phyloP scores from a whole-genome alignment of 2,113 vertebrate genomes.

The Tringa solitaria region DNA sequence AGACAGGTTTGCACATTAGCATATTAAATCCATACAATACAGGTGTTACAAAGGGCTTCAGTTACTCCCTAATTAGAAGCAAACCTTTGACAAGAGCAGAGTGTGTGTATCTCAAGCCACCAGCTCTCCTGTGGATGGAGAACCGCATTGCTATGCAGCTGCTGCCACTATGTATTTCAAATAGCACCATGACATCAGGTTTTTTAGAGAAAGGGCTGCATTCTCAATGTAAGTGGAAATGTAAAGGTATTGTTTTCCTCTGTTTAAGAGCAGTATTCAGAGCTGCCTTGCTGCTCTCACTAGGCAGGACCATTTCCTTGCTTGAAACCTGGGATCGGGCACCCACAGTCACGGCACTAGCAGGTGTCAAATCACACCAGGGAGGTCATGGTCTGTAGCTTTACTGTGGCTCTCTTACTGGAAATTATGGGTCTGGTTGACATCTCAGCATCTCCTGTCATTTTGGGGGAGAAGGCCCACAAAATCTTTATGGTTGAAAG shows the following conservation, averaged over 20 bases:
- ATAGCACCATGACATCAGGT: neutral
- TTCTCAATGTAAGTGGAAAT: neutral
- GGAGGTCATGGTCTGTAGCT: neutral
- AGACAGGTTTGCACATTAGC: constrained; percentile 1
- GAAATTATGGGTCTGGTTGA: neutral
- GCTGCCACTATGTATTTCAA: neutral
- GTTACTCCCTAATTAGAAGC: neutral
- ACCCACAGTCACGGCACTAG: accelerated
- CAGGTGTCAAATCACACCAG: neutral
- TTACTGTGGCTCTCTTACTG: neutral
- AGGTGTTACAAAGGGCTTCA: neutral
- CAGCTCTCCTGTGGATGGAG: neutral
- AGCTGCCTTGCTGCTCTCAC: neutral
- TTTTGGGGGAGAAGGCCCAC: neutral
- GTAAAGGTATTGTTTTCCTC: neutral
- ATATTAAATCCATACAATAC: neutral
- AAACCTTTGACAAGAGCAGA: neutral
- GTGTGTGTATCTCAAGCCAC: neutral
- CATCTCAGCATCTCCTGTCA: neutral
- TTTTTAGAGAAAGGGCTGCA: neutral
- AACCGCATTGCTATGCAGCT: neutral
- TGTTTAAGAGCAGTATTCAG: neutral
- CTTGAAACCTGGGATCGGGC: neutral
- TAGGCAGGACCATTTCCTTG: neutral
- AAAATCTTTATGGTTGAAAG: neutral